Base-by-base conservation (phyloP, 92 coral and sea anemone genomes). In the Paragorgia papillata region DNA sequence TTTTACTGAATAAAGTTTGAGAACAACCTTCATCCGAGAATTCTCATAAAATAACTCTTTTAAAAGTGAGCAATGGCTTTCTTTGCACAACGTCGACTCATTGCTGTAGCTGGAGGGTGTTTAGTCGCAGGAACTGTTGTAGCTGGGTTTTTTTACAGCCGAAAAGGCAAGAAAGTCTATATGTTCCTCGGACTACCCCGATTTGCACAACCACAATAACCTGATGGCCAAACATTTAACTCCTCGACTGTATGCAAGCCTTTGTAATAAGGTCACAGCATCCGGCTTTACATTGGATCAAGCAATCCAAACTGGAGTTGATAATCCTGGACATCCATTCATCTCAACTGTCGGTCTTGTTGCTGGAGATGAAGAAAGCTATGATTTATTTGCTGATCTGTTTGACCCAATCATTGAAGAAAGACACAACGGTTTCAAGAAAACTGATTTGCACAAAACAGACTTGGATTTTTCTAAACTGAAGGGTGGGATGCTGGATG, bases 361-460 rank as follows among this genome's bases (percentile, higher is more conserved):
- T 1, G 97, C 97, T 3, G 97, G 97, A 0, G 97, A 92, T 39
- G 97, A 92, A 46, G 97, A 92, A 57, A 77, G 91, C 0, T 92
- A 92, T 56, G 83, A 88, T 9, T 71, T 78, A 0, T 88, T 92
- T 48, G 89, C 92, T 20, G 97, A 92, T 15, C 84, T 92, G 1
- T 88, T 92, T 62, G 97, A 92, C 34, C 91, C 97, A n/a, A 83
- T 92, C 18, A 92, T 92, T 59, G 96, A 92, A 67, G 97, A 92
- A 33, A 86, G 97, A 58, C 97, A 92, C 28, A 85, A 83, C 20
- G 97, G 96, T 9, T 92, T 87, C 62, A 92, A 83, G 85, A 88
- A 82, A 75, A 81, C 88, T 22, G 97, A 90, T 64, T 33, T 74
- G 39, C 97, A 92, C 61, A 87, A 75, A 39, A 92, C 96, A 10